Percentiles rank a stretch among this genome's conserved stretches.
Conservation (phyloP, 2,888 invertebrate species). For the Aporophyla lueneburgensis region DNA sequence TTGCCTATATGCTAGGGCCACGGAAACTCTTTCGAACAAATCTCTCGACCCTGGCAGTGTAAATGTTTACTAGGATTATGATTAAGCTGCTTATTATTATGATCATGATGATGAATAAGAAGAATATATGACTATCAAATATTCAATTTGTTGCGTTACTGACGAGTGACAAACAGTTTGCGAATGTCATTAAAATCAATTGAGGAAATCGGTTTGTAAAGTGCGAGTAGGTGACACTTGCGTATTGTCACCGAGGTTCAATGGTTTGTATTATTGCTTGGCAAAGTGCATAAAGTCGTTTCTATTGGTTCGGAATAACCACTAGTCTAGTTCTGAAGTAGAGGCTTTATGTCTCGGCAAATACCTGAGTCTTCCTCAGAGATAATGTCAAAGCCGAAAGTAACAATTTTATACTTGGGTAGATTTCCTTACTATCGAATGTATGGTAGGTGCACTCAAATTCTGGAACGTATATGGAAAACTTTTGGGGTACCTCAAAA, state of each 20-base stretch:
- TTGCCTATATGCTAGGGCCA: too few species aligned
- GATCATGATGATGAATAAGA: too few species aligned
- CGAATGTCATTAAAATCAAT: slow-evolving; percentile 26
- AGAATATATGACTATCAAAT: not conserved
- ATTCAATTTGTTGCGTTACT: not conserved
- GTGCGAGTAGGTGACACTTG: not conserved
- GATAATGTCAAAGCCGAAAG: not conserved
- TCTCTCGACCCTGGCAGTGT: too few species aligned
- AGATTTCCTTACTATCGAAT: not conserved
- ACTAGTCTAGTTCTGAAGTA: too few species aligned
- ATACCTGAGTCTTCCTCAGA: not conserved
- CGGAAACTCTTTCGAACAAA: too few species aligned
- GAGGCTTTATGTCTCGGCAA: not conserved
- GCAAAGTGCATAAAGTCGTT: not conserved
- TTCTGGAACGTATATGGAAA: not conserved
- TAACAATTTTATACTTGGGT: not conserved
- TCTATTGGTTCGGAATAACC: not conserved
- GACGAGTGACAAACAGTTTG: not conserved
- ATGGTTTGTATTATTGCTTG: not conserved
- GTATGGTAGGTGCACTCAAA: not conserved
- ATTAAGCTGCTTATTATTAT: too few species aligned
- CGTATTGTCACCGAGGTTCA: not conserved
- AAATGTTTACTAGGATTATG: too few species aligned
- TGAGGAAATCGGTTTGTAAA: slow-evolving; percentile 11
- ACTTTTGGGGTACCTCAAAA: not conserved